These are phyloP conservation scores for Agapornis roseicollis DNA, from an alignment of 2,113 vertebrate species.

Conservation along the genomic window DNA sequence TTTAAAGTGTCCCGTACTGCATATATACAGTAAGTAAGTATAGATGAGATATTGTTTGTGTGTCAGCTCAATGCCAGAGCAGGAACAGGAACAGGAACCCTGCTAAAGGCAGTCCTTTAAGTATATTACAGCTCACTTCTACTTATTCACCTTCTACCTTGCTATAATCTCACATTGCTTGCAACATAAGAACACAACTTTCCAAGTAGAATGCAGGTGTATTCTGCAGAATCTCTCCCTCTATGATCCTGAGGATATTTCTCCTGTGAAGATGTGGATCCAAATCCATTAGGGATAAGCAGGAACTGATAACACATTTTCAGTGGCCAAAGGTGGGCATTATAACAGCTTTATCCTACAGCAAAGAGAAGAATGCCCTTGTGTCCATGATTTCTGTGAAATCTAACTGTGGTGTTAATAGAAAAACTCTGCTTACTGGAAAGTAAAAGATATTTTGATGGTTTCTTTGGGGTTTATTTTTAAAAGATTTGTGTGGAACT, in stretches of 20 bases:
- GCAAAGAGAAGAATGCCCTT: neutral
- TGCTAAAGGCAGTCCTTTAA: neutral
- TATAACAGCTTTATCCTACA: neutral
- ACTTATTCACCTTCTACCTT: neutral
- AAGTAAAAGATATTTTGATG: neutral
- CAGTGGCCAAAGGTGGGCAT: neutral
- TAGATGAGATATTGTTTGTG: neutral
- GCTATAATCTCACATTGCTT: neutral
- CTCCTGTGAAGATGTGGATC: neutral
- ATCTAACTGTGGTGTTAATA: neutral
- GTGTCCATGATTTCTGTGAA: neutral
- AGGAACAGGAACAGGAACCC: neutral
- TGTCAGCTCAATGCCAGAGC: neutral
- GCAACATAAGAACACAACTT: neutral
- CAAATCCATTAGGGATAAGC: neutral
- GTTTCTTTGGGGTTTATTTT: neutral
- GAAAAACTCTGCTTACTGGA: neutral
- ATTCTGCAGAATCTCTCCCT: neutral
- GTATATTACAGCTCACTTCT: neutral
- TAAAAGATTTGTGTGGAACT: neutral
- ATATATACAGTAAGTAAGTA: neutral
- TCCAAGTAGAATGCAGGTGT: accelerated
- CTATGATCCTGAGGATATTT: accelerated
- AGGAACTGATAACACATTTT: neutral
- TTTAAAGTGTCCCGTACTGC: neutral